These are phyloP conservation scores for Coranthus polyacanthus DNA, from an alignment of 2,797 vertebrate genomes.

Conservation along the genomic window DNA sequence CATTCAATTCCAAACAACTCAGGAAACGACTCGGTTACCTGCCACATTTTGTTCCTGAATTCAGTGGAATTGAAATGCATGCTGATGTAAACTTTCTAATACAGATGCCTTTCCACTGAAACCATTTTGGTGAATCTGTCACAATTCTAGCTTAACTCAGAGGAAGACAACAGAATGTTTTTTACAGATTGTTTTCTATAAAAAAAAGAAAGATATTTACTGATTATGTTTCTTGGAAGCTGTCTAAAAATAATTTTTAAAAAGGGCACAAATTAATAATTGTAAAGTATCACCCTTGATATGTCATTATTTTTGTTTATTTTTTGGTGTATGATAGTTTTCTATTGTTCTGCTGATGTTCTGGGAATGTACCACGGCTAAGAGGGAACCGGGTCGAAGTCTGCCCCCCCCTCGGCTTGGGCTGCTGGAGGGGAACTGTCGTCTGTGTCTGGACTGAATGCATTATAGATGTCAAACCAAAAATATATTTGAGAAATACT, in stretches of 20 bases:
- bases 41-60: constrained; percentile 32
- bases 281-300: constrained; percentile 64
- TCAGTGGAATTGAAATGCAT: constrained; percentile 37
- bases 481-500: constrained; percentile 83
- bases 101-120: constrained; percentile 67
- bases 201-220: constrained; percentile 75
- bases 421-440: constrained; percentile 60
- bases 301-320: constrained; percentile 34
- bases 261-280: constrained; percentile 53
- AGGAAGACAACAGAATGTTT: constrained; percentile 84
- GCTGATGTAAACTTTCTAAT: constrained; percentile 35
- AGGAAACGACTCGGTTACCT: constrained; percentile 29
- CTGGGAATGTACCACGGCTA: constrained; percentile 68
- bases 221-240: constrained; percentile 78
- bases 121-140: constrained; percentile 63
- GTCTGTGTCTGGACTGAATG: constrained; percentile 77
- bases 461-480: constrained; percentile 85
- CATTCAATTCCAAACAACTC: constrained; percentile 48
- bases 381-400: constrained; percentile 44
- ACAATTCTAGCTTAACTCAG: constrained; percentile 66
- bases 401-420: constrained; percentile 12
- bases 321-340: constrained; percentile 72
- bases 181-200: constrained; percentile 85
- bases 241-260: constrained; percentile 62
- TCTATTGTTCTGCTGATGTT: constrained; percentile 72